Evolutionary conservation across 2,888 invertebrate genomes (phyloP).

Genomic region (Laothoe populi): DNA sequence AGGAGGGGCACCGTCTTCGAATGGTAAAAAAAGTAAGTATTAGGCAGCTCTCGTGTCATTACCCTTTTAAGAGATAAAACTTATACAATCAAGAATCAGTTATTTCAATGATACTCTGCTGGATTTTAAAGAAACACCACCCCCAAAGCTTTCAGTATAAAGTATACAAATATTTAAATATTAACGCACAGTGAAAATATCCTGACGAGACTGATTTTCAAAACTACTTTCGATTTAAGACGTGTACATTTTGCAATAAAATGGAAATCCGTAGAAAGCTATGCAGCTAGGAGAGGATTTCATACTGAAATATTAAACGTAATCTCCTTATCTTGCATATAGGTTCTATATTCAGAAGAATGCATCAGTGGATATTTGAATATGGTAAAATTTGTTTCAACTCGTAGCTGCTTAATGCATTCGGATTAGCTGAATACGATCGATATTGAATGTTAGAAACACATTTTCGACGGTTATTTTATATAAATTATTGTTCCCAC

Average conservation of each 20-base stretch:
- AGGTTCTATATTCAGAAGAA: conserved; percentile 9
- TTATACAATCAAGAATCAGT: too few relatives aligned
- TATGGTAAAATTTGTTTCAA: conserved; percentile 22
- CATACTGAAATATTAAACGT: conserved; percentile 64
- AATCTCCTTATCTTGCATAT: conserved; percentile 56
- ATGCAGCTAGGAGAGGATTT: conserved; percentile 37
- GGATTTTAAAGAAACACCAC: too few relatives aligned
- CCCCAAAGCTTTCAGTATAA: too few relatives aligned
- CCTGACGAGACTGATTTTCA: conserved; percentile 20
- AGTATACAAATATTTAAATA: conserved; percentile 1
- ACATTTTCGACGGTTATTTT: too few relatives aligned
- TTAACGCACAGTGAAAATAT: background rate
- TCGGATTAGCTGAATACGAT: background rate
- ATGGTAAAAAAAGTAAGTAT: too few relatives aligned
- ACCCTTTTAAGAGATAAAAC: too few relatives aligned
- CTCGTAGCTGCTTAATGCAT: background rate
- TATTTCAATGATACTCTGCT: too few relatives aligned
- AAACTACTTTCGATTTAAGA: conserved; percentile 23
- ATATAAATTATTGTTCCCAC: too few relatives aligned
- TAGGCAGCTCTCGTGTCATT: too few relatives aligned
- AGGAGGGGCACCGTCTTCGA: too few relatives aligned
- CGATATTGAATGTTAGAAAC: background rate
- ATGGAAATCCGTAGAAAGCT: conserved; percentile 59
- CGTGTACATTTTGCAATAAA: conserved; percentile 55
- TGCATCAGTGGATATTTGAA: conserved; percentile 47